Evolutionary conservation across 2,113 vertebrate genomes (phyloP), one percentile per base, ranked within the genome.

Genomic region (Cyphomyrus plagiostoma): DNA sequence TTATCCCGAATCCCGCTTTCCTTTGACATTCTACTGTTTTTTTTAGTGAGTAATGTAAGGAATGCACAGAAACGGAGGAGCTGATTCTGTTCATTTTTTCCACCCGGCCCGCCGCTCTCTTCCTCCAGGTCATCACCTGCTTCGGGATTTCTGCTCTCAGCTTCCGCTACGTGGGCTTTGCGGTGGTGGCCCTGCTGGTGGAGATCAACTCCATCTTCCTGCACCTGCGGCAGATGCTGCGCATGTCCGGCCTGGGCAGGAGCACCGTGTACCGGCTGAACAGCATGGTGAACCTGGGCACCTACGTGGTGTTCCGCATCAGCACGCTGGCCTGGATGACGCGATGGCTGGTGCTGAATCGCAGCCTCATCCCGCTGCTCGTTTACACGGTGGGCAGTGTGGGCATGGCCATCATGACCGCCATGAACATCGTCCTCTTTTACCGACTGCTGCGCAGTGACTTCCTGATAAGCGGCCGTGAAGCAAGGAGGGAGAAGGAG

Each of bases 181-280:
- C 97, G 0, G 94, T 98, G 3, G 96, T 99, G 92, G 98, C 97
- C 74, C 93, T 99, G 39, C 92, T 99, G 91, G 97, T 99, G 91
- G 97, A 98, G 94, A 96, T 99, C 62, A 99, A 99, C 94, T 98
- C 98, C 0, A 92, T 96, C 93, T 98, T 98, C 94, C 96, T 98
- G 19, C 97, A 98, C 93, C 92, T 98, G 74, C 93, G 96, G 50
- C 97, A 97, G 89, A 94, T 97, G 74, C 95, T 98, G 85, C 96
- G 97, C 7, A 97, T 98, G 96, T 96, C 97, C 89, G 92, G 49
- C 94, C 93, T 95, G 74, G 91, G 93, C 13, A 88, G 91, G 56
- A 92, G 94, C 90, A 90, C 94, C 3, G 91, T 93, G 89, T 98
- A 97, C 95, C 95, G 96, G 0, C 88, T 98, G 92, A 97, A 96